phyloP scores from a whole-genome alignment of 2,888 invertebrate species.

The Bugulina stolonifera region DNA sequence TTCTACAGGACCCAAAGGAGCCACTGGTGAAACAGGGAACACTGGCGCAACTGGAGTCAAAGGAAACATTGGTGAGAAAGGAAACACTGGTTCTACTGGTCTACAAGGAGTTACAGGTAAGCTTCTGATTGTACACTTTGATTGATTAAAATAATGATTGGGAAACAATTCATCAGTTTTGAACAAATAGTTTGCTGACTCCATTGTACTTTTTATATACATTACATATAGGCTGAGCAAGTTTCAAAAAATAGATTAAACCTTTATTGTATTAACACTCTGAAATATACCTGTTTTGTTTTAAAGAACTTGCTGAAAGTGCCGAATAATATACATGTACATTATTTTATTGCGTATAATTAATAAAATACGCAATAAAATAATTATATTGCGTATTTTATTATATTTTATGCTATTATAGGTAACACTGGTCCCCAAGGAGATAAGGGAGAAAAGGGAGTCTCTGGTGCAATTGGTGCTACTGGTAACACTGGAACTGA shows the following conservation, averaged over 20 bases:
- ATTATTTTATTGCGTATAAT: too few relatives aligned
- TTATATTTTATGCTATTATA: neutral
- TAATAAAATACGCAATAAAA: too few relatives aligned
- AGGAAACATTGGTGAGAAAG: constrained; percentile 27
- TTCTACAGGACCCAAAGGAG: constrained; percentile 2
- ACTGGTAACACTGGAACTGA: neutral
- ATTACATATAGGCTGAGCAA: too few relatives aligned
- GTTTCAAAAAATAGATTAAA: too few relatives aligned
- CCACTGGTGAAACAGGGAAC: constrained; percentile 8
- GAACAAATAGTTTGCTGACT: too few relatives aligned
- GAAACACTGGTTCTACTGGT: constrained; percentile 15
- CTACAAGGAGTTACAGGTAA: neutral
- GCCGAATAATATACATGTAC: too few relatives aligned
- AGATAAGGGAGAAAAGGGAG: constrained; percentile 24
- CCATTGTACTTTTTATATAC: neutral
- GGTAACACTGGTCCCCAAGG: constrained; percentile 28
- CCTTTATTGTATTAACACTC: too few relatives aligned
- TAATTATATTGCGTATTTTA: too few relatives aligned
- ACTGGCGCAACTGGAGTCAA: constrained; percentile 26
- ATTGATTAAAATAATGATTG: too few relatives aligned
- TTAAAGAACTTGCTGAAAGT: too few relatives aligned
- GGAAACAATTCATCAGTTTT: too few relatives aligned
- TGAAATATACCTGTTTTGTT: too few relatives aligned
- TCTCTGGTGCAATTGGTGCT: neutral
- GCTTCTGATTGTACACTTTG: neutral